Percentiles rank a stretch among this genome's conserved stretches.
Conservation (phyloP, 2,113 vertebrate species). For the Chinchilla lanigera region DNA sequence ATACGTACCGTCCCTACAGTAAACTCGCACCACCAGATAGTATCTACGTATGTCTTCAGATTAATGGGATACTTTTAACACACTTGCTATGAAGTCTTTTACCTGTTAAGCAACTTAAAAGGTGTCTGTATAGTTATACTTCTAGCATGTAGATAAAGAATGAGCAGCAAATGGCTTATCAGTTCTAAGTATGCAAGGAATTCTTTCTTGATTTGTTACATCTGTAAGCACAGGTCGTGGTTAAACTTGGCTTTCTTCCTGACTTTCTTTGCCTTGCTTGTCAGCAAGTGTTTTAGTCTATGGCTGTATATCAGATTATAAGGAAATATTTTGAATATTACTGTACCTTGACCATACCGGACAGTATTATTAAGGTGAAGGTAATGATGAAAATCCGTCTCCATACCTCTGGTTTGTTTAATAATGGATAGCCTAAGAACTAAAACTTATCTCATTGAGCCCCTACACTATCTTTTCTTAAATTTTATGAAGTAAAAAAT, state of each 20-base stretch:
- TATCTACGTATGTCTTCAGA: constrained; percentile 45
- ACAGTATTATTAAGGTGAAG: neutral
- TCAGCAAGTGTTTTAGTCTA: constrained; percentile 48
- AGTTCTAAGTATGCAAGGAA: constrained; percentile 50
- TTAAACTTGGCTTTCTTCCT: constrained; percentile 50
- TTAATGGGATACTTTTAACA: constrained; percentile 68
- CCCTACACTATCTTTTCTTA: neutral
- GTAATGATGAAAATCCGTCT: constrained; percentile 17
- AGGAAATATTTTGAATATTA: constrained; percentile 60
- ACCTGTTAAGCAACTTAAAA: constrained; percentile 43
- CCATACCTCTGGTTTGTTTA: neutral
- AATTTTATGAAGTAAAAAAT: constrained; percentile 11
- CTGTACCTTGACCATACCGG: neutral
- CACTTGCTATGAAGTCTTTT: neutral
- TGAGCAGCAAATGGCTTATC: constrained; percentile 61
- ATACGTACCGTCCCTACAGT: constrained; percentile 11
- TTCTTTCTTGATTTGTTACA: constrained; percentile 67
- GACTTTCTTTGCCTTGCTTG: constrained; percentile 40
- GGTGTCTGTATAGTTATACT: constrained; percentile 11
- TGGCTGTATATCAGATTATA: constrained; percentile 48
- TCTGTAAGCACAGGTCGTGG: constrained; percentile 22
- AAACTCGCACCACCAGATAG: constrained; percentile 46
- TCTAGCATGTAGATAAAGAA: constrained; percentile 60
- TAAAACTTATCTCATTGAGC: neutral
- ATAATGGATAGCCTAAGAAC: neutral